These are phyloP conservation scores for Microtus montanus DNA, from an alignment of 2,113 vertebrate genomes.

Conservation along the genomic window DNA sequence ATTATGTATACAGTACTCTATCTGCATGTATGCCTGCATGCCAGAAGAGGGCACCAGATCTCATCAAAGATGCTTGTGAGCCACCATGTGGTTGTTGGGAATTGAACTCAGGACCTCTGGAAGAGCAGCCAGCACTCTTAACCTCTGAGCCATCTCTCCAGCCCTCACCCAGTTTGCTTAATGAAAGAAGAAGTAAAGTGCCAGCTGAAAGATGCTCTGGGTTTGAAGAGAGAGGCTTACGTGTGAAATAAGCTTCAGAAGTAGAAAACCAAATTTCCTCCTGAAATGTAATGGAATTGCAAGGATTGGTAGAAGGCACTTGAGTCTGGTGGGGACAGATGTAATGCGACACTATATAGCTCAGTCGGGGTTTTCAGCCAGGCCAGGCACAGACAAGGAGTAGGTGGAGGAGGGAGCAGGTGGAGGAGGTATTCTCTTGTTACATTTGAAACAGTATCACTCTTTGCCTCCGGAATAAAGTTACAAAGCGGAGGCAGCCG, in stretches of 20 bases:
- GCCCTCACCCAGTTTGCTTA: not conserved
- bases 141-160: too few species aligned
- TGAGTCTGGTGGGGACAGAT: not conserved
- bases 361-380: conserved; percentile 54
- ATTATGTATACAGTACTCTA: too few species aligned
- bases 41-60: too few species aligned
- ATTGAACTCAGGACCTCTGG: too few species aligned
- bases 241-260: conserved; percentile 23
- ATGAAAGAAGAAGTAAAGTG: not conserved
- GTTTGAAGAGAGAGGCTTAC: not conserved
- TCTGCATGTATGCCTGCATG: too few species aligned
- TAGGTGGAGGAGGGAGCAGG: conserved; percentile 46
- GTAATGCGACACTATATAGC: conserved; percentile 36
- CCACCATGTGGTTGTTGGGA: too few species aligned
- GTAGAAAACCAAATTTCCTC: conserved; percentile 31
- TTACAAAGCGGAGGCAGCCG: conserved; percentile 11
- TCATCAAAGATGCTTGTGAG: too few species aligned
- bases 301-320: conserved; percentile 10
- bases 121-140: too few species aligned
- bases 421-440: conserved; percentile 21
- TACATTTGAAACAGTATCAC: conserved; percentile 55
- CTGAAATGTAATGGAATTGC: conserved; percentile 13
- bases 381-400: conserved; percentile 43
- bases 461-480: conserved; percentile 48
- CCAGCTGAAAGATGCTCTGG: not conserved